These are phyloP conservation scores for Botrylloides violaceus DNA, from an alignment of 23 tunicate species.

Conservation along the genomic window DNA sequence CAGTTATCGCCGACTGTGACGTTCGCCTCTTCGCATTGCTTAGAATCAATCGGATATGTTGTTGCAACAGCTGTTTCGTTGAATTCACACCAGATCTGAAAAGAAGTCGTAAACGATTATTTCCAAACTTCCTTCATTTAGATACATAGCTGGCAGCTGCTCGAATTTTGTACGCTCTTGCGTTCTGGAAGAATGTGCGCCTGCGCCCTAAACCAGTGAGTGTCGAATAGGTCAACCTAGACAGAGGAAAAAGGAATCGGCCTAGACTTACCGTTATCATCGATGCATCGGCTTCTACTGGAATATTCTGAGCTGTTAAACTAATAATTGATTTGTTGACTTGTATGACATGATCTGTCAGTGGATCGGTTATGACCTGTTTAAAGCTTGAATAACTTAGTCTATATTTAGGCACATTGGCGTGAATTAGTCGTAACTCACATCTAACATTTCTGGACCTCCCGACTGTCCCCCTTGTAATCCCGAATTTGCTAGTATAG, in stretches of 20 bases:
- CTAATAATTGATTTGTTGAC: slow-evolving; percentile 62
- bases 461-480: not conserved
- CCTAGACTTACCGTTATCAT: slow-evolving; percentile 33
- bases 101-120: too few relatives aligned
- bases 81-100: not conserved
- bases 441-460: slow-evolving; percentile 24
- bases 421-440: not conserved
- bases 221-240: too few relatives aligned
- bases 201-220: too few relatives aligned
- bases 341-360: slow-evolving; percentile 54
- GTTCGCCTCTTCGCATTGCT: not conserved
- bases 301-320: slow-evolving; percentile 27
- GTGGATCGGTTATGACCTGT: slow-evolving; percentile 70
- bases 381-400: not conserved
- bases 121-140: too few relatives aligned
- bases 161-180: too few relatives aligned
- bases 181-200: too few relatives aligned
- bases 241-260: too few relatives aligned
- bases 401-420: not conserved
- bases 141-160: too few relatives aligned
- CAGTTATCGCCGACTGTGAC: not conserved
- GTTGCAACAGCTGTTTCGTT: not conserved
- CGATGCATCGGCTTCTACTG: slow-evolving; percentile 10
- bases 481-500: slow-evolving; percentile 23
- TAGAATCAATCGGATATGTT: not conserved